Evolutionary conservation across 1,140 invertebrate genomes (phyloP), one percentile per base, ranked within the genome.

Genomic region (Andricus grossulariae): DNA sequence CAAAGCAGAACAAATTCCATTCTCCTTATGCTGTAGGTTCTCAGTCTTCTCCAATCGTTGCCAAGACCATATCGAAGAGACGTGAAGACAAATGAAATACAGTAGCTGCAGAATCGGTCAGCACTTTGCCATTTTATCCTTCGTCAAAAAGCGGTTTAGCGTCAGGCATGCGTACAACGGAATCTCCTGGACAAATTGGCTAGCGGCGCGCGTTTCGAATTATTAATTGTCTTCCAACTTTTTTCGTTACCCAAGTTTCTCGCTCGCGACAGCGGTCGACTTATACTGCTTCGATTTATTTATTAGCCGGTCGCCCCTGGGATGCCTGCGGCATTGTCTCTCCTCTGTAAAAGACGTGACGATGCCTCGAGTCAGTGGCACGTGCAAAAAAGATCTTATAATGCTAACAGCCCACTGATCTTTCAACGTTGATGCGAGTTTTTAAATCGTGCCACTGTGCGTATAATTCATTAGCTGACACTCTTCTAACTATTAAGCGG

Each of bases 141-240:
- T 45, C 25, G 60, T 75, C 77, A 83, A 83, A 83, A 80, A 79
- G 75, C 76, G 55, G 73, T 12, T 71, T 55, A 75, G 54, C 77
- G 49, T 51, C 60, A 76, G 75, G 76, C 78, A 74, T 76, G 75
- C 79, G 75, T 76, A 60, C 76, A 72, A 71, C 78, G 75, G 83
- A 82, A 86, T 84, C 74, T 72, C 72, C 72, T 51, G 72, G 90
- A 91, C 90, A 91, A 91, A 91, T 91, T 90, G 89, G 82, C 75
- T 78, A 75, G 74, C 78, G 75, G 78, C 79, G 84, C 85, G 75
- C 76, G 71, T 78, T 80, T 83, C 80, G 84, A 89, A 90, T 91
- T 91, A 91, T 90, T 90, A 91, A 91, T 91, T 89, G 87, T 87
- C 80, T 71, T 57, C 74, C 16, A 51, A 45, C 81, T 84, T 83